Conservation (phyloP, 2,888 invertebrate species). For the Panorpa germanica region DNA sequence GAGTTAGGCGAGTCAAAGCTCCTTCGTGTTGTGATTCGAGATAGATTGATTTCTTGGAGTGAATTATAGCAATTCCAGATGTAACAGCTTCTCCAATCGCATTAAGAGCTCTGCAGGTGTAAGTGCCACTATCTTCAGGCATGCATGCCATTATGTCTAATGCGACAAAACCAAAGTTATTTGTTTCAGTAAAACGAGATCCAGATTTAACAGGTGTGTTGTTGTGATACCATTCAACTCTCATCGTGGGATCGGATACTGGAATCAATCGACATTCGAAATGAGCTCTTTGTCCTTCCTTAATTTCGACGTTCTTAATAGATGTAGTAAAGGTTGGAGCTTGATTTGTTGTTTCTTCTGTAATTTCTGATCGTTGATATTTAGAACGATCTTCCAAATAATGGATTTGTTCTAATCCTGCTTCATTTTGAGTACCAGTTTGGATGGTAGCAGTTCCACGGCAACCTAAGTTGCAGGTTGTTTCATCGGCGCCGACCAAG, state of each 20-base stretch:
- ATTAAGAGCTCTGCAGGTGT: conserved; percentile 85
- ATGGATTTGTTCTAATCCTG: conserved; percentile 76
- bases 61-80: conserved; percentile 68
- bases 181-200: conserved; percentile 86
- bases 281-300: conserved; percentile 87
- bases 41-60: conserved; percentile 71
- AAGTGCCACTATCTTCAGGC: conserved; percentile 91
- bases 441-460: conserved; percentile 64
- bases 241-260: conserved; percentile 82
- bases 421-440: conserved; percentile 71
- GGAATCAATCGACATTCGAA: conserved; percentile 89
- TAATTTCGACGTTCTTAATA: conserved; percentile 77
- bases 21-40: conserved; percentile 78
- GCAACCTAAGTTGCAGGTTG: conserved; percentile 50
- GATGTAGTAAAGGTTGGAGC: conserved; percentile 89
- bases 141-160: conserved; percentile 89
- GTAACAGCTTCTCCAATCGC: conserved; percentile 85
- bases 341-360: conserved; percentile 73
- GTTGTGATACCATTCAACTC: conserved; percentile 92
- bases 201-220: conserved; percentile 79
- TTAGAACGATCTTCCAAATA: conserved; percentile 69
- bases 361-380: conserved; percentile 51
- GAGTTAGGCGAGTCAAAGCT: conserved; percentile 58
- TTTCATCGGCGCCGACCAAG: conserved; percentile 74
- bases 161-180: conserved; percentile 95